These are phyloP conservation scores for Enteromius trimaculatus DNA, from an alignment of 2,797 vertebrate species.

Conservation along the genomic window DNA sequence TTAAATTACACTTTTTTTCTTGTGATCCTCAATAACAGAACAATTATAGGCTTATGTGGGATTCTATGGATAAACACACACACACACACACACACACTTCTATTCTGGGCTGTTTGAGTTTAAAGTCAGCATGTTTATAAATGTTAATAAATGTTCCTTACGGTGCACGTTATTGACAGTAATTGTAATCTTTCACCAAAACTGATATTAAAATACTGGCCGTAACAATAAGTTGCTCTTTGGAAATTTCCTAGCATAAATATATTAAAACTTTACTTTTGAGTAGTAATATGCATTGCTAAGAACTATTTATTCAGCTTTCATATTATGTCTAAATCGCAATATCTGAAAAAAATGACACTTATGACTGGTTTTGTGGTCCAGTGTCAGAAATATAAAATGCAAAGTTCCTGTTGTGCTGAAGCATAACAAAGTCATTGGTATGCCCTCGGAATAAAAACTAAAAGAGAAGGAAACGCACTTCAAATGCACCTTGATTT, in stretches of 20 bases:
- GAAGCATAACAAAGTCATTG: not conserved
- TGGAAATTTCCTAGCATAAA: no score
- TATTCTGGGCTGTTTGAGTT: constrained; percentile 5
- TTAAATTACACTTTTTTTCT: not conserved
- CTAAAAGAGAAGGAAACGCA: not conserved
- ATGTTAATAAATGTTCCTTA: not conserved
- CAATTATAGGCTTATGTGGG: constrained; percentile 11
- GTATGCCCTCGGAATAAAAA: not conserved
- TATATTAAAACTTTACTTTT: no score
- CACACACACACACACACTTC: not conserved
- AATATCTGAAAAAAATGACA: no score
- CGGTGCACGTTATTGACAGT: not conserved
- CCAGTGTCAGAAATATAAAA: no score
- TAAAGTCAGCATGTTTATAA: not conserved
- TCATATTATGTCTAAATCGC: no score
- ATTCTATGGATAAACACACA: not conserved
- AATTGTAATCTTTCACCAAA: not conserved
- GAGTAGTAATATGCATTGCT: no score
- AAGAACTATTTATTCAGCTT: no score
- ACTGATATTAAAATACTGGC: not conserved
- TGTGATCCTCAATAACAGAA: not conserved
- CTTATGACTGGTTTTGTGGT: no score
- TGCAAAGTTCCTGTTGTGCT: not conserved
- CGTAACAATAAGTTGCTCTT: not conserved
- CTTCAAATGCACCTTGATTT: not conserved